Conservation (phyloP, 2,888 invertebrate genomes). For the Habroteleia sp. region DNA sequence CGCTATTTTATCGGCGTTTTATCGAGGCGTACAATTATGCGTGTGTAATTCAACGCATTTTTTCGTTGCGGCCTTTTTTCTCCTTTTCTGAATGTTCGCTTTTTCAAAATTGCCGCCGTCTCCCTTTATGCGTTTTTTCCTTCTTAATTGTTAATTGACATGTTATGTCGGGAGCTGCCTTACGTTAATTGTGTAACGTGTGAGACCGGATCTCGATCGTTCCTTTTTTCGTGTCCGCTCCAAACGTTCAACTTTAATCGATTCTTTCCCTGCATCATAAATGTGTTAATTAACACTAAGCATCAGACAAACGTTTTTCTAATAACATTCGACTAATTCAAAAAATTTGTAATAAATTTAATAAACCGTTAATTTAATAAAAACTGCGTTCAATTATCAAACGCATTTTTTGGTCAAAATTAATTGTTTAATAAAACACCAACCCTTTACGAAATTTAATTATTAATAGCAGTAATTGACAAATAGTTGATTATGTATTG, state of each 20-base stretch:
- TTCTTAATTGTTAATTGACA: slow-evolving; percentile 40
- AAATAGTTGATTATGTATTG: no score
- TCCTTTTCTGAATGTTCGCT: background rate
- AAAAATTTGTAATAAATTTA: no score
- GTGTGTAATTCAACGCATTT: slow-evolving; percentile 54
- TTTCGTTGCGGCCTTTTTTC: slow-evolving; percentile 22
- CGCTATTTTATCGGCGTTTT: slow-evolving; percentile 53
- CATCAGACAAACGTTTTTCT: no score
- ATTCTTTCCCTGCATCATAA: slow-evolving; percentile 1
- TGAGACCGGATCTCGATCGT: slow-evolving; percentile 41
- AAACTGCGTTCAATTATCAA: no score
- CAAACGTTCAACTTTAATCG: slow-evolving; percentile 28
- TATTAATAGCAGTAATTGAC: no score
- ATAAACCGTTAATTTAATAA: no score
- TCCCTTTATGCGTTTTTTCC: slow-evolving; percentile 11
- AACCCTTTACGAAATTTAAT: no score
- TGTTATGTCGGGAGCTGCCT: slow-evolving; percentile 46
- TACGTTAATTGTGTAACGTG: slow-evolving; percentile 42
- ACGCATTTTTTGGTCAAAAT: no score
- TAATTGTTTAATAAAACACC: no score
- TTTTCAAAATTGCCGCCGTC: slow-evolving; percentile 31
- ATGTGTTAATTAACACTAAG: slow-evolving; percentile 1
- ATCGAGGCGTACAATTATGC: slow-evolving; percentile 49
- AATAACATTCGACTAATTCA: no score
- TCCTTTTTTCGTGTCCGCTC: slow-evolving; percentile 23